phyloP scores from a whole-genome alignment of 2,797 vertebrate species.

The Tauraco hartlaubi region DNA sequence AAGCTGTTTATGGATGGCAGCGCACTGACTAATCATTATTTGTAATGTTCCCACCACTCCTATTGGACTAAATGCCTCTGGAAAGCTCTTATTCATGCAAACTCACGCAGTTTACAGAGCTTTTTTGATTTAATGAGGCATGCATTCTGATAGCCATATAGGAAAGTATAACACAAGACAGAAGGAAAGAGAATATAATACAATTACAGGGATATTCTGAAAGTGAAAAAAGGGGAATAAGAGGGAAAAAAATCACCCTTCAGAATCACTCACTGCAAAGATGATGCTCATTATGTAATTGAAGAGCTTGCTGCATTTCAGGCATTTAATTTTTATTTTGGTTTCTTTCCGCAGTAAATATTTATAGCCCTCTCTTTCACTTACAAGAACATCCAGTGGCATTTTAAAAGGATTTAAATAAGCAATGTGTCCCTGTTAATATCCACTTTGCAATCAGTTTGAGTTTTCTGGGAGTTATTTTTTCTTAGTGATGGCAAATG shows the following conservation, averaged over 20 bases:
- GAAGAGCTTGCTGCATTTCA: slow-evolving; percentile 10
- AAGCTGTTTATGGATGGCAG: not conserved
- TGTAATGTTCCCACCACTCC: not conserved
- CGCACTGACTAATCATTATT: not conserved
- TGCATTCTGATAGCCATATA: not conserved
- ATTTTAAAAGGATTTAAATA: slow-evolving; percentile 56
- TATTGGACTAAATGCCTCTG: not conserved
- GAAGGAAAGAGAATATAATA: not conserved
- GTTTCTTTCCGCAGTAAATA: slow-evolving; percentile 43
- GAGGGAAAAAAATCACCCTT: not conserved
- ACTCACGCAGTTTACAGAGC: not conserved
- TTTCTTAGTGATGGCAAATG: not conserved
- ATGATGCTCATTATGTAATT: slow-evolving; percentile 13
- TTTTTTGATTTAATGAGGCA: not conserved
- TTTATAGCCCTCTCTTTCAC: slow-evolving; percentile 57
- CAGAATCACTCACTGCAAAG: not conserved
- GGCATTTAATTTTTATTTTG: slow-evolving; percentile 53
- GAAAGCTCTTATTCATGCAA: not conserved
- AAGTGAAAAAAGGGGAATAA: not conserved
- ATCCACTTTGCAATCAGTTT: slow-evolving; percentile 15
- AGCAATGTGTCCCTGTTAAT: slow-evolving; percentile 47
- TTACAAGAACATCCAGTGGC: slow-evolving; percentile 49
- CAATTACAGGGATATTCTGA: not conserved
- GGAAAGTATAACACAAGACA: not conserved
- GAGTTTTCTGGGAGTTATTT: slow-evolving; percentile 16